Percentiles rank a stretch among this genome's conserved stretches.
Evolutionary conservation across 2,888 invertebrate species (phyloP).

Genomic region (Parthenolecanium corni): DNA sequence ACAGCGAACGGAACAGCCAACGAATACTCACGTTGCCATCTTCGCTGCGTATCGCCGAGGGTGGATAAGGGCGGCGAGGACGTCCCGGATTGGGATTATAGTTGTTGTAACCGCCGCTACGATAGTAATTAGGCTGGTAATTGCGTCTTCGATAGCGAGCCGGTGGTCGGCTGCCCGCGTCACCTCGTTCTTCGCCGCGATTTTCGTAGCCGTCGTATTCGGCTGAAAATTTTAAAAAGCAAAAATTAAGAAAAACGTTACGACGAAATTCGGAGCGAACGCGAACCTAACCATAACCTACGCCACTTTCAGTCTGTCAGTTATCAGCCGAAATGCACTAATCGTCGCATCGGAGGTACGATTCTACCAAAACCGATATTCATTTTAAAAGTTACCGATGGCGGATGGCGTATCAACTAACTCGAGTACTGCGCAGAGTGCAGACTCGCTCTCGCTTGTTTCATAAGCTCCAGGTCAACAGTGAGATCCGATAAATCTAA

Average conservation of each 20-base stretch:
- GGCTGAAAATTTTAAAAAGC: not conserved
- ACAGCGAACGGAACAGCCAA: not conserved
- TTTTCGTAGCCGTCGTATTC: slow-evolving; percentile 22
- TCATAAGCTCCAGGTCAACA: too few species aligned
- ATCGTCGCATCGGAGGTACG: too few species aligned
- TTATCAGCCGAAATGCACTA: too few species aligned
- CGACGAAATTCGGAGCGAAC: not conserved
- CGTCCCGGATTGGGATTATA: slow-evolving; percentile 20
- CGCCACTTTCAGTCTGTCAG: too few species aligned
- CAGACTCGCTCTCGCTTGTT: too few species aligned
- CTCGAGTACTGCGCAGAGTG: too few species aligned
- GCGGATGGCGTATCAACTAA: too few species aligned
- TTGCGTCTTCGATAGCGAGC: slow-evolving; percentile 14
- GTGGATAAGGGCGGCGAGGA: slow-evolving; percentile 22
- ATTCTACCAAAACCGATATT: too few species aligned
- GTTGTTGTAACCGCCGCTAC: slow-evolving; percentile 8
- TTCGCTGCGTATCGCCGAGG: slow-evolving; percentile 16
- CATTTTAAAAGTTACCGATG: too few species aligned
- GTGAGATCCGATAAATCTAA: too few species aligned
- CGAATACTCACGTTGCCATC: slow-evolving; percentile 17
- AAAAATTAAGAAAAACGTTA: not conserved
- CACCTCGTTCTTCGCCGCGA: slow-evolving; percentile 23
- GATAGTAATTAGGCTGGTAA: slow-evolving; percentile 17
- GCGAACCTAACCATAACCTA: too few species aligned
- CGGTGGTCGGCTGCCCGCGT: slow-evolving; percentile 18